These are phyloP conservation scores for Sminthurinus aureus DNA, from an alignment of 2,888 invertebrate genomes.

Conservation along the genomic window DNA sequence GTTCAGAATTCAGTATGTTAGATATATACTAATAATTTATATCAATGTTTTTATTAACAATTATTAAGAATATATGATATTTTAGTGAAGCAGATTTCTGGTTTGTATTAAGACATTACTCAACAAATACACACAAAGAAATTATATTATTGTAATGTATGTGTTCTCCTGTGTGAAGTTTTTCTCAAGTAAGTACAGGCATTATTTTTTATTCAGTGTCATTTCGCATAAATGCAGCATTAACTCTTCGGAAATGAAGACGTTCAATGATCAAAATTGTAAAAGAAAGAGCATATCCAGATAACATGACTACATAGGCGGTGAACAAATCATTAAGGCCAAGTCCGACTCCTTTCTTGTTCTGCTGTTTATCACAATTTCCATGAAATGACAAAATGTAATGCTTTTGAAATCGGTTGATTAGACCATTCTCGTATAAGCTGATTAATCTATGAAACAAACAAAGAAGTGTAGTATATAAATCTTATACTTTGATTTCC, in stretches of 20 bases:
- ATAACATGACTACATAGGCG: constrained; percentile 23
- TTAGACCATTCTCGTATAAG: constrained; percentile 27
- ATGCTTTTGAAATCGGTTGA: not conserved
- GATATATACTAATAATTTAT: no score
- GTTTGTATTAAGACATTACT: no score
- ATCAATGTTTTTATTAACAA: no score
- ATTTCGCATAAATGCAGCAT: no score
- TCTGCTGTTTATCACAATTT: constrained; percentile 8
- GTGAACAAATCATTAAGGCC: constrained; percentile 29
- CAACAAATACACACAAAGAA: no score
- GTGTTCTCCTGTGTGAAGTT: no score
- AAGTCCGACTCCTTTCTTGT: constrained; percentile 1
- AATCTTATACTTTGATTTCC: not conserved
- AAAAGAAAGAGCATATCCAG: constrained; percentile 26
- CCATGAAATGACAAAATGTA: constrained; percentile 17
- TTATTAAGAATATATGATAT: no score
- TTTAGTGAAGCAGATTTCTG: no score
- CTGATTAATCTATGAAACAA: constrained; percentile 1
- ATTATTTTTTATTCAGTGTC: no score
- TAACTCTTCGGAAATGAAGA: not conserved
- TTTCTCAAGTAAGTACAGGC: no score
- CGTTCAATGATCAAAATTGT: constrained; percentile 27
- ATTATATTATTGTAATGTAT: no score
- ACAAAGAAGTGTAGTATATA: not conserved
- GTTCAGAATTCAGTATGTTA: no score